phyloP scores from a whole-genome alignment of 2,113 vertebrate species.

The Spheniscus mendiculus region DNA sequence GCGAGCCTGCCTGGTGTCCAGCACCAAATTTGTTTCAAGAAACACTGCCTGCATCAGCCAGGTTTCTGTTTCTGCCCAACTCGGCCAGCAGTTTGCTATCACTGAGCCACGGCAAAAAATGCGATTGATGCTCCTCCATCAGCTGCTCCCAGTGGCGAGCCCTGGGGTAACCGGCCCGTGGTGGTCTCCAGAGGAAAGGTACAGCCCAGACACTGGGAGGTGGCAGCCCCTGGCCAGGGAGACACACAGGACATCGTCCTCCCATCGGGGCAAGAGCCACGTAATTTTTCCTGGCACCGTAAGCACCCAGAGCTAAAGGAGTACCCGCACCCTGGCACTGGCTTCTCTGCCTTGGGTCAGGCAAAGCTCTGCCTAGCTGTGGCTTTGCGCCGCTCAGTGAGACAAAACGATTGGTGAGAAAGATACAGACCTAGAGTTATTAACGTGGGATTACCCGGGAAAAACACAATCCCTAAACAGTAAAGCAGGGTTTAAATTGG shows the following conservation, averaged over 20 bases:
- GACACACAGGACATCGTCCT: accelerated
- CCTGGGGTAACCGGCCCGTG: background rate
- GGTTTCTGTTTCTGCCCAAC: background rate
- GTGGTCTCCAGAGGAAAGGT: no score
- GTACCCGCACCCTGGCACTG: background rate
- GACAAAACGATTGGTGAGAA: background rate
- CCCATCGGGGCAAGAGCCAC: background rate
- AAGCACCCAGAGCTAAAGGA: background rate
- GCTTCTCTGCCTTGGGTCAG: no score
- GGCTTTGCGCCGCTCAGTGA: background rate
- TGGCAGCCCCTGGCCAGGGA: background rate
- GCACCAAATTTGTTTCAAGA: no score
- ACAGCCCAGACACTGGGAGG: accelerated
- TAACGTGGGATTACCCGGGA: background rate
- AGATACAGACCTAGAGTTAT: background rate
- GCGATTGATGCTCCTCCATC: accelerated
- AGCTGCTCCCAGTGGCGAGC: background rate
- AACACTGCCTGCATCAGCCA: no score
- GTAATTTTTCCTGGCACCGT: background rate
- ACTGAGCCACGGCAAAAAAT: accelerated
- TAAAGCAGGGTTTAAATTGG: background rate
- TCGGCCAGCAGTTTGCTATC: background rate
- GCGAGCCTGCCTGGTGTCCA: background rate
- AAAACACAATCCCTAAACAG: background rate
- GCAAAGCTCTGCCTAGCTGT: background rate